phyloP scores from a whole-genome alignment of 1,140 invertebrate species.

The Drosophila quadrilineata region DNA sequence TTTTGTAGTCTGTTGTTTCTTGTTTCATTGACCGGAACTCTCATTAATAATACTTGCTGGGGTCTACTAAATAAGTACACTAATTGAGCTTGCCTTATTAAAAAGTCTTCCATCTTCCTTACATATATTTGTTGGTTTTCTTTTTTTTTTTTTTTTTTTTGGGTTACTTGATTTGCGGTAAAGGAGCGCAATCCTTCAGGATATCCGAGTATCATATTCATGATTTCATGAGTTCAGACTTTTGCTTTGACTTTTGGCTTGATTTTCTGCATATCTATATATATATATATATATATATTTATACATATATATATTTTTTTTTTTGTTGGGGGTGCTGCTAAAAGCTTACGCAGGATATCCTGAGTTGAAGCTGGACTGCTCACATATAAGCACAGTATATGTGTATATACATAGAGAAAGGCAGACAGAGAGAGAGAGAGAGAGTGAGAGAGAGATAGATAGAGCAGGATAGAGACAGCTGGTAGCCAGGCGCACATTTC shows the following conservation, averaged over 20 bases:
- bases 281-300: too few relatives aligned
- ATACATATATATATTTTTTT: too few relatives aligned
- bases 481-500: conserved; percentile 33
- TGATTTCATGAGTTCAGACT: neutral
- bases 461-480: conserved; percentile 43
- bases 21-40: neutral
- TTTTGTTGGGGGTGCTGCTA: too few relatives aligned
- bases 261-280: too few relatives aligned
- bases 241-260: neutral
- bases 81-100: neutral
- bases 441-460: too few relatives aligned
- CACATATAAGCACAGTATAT: neutral
- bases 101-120: neutral
- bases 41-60: neutral
- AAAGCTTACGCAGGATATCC: conserved; percentile 14
- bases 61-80: too few relatives aligned
- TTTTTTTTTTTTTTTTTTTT: too few relatives aligned
- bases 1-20: neutral
- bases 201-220: conserved; percentile 17
- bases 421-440: too few relatives aligned
- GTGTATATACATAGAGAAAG: neutral
- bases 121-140: too few relatives aligned
- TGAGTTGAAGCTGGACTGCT: conserved; percentile 12
- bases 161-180: too few relatives aligned
- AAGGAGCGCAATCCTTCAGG: too few relatives aligned